Percentiles rank a stretch among this genome's conserved stretches.
Evolutionary conservation across 2,113 vertebrate species (phyloP).

Genomic region (Eretmochelys imbricata): DNA sequence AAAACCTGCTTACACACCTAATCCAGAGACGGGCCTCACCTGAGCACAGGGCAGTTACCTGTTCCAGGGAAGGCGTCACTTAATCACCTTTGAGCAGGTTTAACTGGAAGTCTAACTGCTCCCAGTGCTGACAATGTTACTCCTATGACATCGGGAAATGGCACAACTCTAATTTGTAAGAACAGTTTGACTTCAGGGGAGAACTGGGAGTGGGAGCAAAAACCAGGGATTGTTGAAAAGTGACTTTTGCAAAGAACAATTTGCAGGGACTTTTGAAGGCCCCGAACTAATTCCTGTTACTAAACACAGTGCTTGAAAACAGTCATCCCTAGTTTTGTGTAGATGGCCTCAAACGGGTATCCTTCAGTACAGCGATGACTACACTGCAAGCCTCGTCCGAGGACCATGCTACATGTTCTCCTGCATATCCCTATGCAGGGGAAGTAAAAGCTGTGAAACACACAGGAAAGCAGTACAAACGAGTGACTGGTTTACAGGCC

Average conservation of each 20-base stretch:
- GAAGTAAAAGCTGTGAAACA: not conserved
- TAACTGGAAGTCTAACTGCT: not conserved
- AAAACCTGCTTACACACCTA: not conserved
- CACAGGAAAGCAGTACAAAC: not conserved
- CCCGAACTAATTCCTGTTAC: not conserved
- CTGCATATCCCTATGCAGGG: not conserved
- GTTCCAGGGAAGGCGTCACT: not conserved
- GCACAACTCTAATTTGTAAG: not conserved
- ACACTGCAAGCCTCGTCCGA: not conserved
- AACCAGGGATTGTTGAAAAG: not conserved
- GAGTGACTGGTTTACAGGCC: rapidly evolving
- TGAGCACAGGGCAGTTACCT: not conserved
- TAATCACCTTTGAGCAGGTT: not conserved
- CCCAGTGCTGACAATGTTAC: not conserved
- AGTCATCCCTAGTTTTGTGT: not conserved
- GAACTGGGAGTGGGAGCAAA: not conserved
- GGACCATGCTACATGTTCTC: not conserved
- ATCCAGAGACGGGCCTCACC: not conserved
- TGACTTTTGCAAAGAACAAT: not conserved
- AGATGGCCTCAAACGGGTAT: not conserved
- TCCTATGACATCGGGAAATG: not conserved
- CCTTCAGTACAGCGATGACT: not conserved
- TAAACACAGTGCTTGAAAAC: not conserved
- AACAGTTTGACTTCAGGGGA: not conserved
- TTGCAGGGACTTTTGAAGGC: not conserved